A percentile compares a stretch with the other conserved stretches of the same genome.
phyloP scores from a whole-genome alignment of 2,797 vertebrate genomes.

The Spea hammondii region DNA sequence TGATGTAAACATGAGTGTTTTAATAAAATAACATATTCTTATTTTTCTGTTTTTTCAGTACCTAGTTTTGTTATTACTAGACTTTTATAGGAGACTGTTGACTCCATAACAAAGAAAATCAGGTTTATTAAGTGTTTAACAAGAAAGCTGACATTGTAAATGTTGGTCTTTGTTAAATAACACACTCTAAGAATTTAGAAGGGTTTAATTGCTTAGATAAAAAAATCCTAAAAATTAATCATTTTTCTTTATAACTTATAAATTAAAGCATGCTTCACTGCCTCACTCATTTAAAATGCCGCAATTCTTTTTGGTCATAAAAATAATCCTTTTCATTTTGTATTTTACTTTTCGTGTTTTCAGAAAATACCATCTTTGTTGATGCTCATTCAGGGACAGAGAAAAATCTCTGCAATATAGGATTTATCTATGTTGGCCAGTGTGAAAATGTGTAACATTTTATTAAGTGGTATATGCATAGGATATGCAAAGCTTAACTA shows the following conservation, averaged over 20 bases:
- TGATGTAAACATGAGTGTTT: background rate
- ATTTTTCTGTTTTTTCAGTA: background rate
- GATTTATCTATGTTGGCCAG: constrained; percentile 8
- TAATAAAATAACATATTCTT: background rate
- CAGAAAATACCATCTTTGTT: constrained; percentile 24
- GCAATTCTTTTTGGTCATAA: constrained; percentile 17
- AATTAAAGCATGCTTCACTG: constrained; percentile 41
- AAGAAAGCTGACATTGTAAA: constrained; percentile 36
- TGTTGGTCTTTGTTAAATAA: constrained; percentile 40
- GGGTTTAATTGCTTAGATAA: constrained; percentile 47
- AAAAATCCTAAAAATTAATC: constrained; percentile 45
- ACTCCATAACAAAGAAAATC: constrained; percentile 25
- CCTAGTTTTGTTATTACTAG: background rate
- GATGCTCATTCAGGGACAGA: constrained; percentile 17
- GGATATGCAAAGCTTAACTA: background rate
- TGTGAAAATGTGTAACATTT: background rate
- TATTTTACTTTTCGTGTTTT: constrained; percentile 23
- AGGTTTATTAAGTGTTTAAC: constrained; percentile 32
- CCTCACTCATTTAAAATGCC: constrained; percentile 29
- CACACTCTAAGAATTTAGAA: constrained; percentile 35
- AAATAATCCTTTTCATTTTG: constrained; percentile 24
- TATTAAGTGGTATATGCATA: background rate
- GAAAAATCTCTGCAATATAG: constrained; percentile 12
- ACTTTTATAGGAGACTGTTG: background rate
- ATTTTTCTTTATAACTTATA: constrained; percentile 46